Percentiles rank a stretch among this genome's conserved stretches.
These are phyloP conservation scores for Fukomys damarensis DNA, from an alignment of 2,113 vertebrate species.

Conservation along the genomic window DNA sequence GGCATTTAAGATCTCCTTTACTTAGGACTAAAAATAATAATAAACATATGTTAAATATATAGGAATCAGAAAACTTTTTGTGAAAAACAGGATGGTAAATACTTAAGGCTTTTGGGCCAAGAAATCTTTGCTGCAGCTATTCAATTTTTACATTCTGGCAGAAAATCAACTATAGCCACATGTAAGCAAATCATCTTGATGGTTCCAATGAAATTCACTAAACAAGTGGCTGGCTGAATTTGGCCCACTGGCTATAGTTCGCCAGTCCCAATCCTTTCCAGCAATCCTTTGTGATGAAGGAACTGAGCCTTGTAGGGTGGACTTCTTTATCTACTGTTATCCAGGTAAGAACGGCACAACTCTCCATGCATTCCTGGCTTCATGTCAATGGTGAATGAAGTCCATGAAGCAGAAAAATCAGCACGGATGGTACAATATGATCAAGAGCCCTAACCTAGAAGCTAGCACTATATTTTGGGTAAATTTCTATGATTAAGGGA, in stretches of 20 bases:
- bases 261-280: neutral
- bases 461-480: neutral
- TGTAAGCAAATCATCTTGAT: neutral
- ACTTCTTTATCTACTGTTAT: neutral
- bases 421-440: neutral
- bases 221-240: neutral
- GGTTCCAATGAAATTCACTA: neutral
- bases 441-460: neutral
- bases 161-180: neutral
- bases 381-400: neutral
- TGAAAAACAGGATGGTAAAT: neutral
- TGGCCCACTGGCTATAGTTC: neutral
- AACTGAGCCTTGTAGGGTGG: neutral
- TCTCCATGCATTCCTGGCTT: neutral
- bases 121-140: neutral
- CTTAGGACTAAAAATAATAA: neutral
- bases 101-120: neutral
- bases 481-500: neutral
- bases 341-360: neutral
- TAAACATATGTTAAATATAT: neutral
- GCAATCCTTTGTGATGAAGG: neutral
- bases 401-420: neutral
- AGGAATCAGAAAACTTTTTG: neutral
- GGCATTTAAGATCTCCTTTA: neutral
- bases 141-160: neutral